Percentiles rank a stretch among this genome's conserved stretches.
These are phyloP conservation scores for Microplitis deprimator DNA, from an alignment of 2,888 invertebrate species.

Conservation along the genomic window DNA sequence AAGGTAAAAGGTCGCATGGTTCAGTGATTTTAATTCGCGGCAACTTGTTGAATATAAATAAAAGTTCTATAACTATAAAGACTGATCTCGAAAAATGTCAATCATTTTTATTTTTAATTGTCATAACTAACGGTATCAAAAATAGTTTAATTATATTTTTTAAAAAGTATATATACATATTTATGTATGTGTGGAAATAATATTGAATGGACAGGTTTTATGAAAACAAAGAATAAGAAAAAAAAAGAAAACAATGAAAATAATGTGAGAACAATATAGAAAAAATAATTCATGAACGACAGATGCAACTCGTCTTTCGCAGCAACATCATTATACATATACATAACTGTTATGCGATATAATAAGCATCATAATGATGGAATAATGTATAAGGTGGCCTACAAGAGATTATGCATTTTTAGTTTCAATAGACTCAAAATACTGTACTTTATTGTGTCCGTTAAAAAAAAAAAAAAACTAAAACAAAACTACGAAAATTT, in stretches of 20 bases:
- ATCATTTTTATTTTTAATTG: constrained; percentile 32
- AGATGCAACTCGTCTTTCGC: constrained; percentile 47
- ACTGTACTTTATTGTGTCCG: neutral
- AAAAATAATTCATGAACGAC: constrained; percentile 44
- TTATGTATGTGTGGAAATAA: constrained; percentile 18
- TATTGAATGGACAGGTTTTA: neutral
- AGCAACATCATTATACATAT: constrained; percentile 44
- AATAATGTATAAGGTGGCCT: constrained; percentile 41
- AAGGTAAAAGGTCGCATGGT: constrained; percentile 24
- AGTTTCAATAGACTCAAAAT: neutral
- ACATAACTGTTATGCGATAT: constrained; percentile 35
- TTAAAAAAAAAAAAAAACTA: neutral
- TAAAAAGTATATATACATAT: too few relatives aligned
- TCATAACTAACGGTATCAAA: neutral
- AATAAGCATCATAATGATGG: constrained; percentile 49
- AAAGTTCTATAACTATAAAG: too few relatives aligned
- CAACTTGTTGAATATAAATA: too few relatives aligned
- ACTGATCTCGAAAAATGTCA: neutral
- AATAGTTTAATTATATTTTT: neutral
- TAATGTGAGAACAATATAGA: constrained; percentile 37
- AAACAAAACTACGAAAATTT: neutral
- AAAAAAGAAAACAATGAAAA: constrained; percentile 42
- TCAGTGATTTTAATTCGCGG: neutral
- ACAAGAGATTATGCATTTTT: constrained; percentile 8
- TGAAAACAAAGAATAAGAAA: constrained; percentile 40